phyloP scores from a whole-genome alignment of 2,113 vertebrate species.

The Triplophysa rosa region DNA sequence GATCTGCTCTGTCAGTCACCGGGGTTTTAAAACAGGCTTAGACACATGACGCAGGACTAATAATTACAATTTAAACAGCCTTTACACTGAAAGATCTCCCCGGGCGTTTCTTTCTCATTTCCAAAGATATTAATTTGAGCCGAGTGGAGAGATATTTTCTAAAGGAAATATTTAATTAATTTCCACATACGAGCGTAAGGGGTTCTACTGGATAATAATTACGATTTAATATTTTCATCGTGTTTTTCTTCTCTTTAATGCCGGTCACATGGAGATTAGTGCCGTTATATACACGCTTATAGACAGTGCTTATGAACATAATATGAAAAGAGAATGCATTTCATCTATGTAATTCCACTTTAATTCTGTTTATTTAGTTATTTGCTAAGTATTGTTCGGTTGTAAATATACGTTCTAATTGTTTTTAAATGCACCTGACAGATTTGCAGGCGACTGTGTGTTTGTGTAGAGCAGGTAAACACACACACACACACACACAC shows the following conservation, averaged over 20 bases:
- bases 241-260: conserved; percentile 11
- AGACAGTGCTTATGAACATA: background rate
- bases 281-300: background rate
- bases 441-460: conserved; percentile 17
- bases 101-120: conserved; percentile 50
- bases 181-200: conserved; percentile 46
- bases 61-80: conserved; percentile 52
- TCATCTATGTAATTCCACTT: background rate
- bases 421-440: background rate
- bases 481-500: conserved; percentile 29
- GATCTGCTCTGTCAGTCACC: conserved; percentile 32
- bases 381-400: too few species aligned
- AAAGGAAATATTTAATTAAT: conserved; percentile 59
- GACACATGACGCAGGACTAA: conserved; percentile 54
- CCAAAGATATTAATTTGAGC: conserved; percentile 50
- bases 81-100: conserved; percentile 54
- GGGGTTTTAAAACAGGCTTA: conserved; percentile 34
- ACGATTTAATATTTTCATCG: conserved; percentile 48
- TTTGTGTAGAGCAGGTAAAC: conserved; percentile 36
- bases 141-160: conserved; percentile 44
- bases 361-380: too few species aligned
- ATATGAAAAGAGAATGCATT: background rate
- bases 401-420: background rate
- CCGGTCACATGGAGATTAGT: conserved; percentile 8
- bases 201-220: conserved; percentile 55